phyloP scores from a whole-genome alignment of 2,113 vertebrate species.

The Ptyas mucosa region DNA sequence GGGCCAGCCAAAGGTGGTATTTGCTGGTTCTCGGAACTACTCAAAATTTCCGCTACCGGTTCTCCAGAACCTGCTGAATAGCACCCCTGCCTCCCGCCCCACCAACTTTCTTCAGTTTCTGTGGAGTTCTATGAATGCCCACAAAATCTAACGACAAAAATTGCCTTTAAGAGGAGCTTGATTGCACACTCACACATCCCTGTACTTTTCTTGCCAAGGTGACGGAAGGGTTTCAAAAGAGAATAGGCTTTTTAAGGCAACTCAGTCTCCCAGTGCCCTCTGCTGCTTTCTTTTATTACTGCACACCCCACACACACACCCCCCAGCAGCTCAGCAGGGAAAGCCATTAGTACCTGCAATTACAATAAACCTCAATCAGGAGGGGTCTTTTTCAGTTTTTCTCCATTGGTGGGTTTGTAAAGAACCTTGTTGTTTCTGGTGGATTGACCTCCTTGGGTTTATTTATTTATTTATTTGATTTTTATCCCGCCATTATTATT shows the following conservation, averaged over 20 bases:
- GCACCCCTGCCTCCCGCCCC: too few species aligned
- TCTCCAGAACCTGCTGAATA: too few species aligned
- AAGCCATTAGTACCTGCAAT: background rate
- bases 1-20: too few species aligned
- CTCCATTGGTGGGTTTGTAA: background rate
- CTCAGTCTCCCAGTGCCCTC: constrained; percentile 62
- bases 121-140: background rate
- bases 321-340: background rate
- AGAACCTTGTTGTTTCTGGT: background rate
- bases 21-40: too few species aligned
- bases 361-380: constrained; percentile 5
- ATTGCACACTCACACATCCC: background rate
- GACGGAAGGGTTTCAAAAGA: background rate
- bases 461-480: too few species aligned
- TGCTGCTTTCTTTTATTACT: constrained; percentile 47
- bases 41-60: too few species aligned
- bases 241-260: background rate
- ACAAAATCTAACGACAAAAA: background rate
- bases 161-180: background rate
- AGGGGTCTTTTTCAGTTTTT: constrained; percentile 24
- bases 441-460: background rate
- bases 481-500: too few species aligned
- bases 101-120: background rate
- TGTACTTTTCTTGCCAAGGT: background rate
- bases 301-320: constrained; percentile 33